A percentile compares a stretch with the other conserved stretches of the same genome.
These are phyloP conservation scores for Lordiphosa mommai DNA, from an alignment of 1,140 invertebrate genomes.

Conservation along the genomic window DNA sequence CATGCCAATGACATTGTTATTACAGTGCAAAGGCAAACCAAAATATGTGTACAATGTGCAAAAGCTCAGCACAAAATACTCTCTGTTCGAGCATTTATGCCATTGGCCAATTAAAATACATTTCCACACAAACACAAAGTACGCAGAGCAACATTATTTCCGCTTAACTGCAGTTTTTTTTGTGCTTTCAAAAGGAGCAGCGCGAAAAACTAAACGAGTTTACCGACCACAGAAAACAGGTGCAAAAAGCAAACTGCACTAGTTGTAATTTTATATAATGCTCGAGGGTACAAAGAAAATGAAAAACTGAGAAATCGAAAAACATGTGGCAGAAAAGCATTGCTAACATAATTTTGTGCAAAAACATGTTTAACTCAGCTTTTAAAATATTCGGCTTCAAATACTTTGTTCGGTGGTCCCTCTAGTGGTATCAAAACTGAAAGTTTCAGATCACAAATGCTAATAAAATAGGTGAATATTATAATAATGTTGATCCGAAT, in stretches of 20 bases:
- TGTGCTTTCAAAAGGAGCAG: background rate
- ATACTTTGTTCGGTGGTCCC: too few relatives aligned
- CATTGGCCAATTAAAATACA: constrained; percentile 62
- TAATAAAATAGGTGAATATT: too few relatives aligned
- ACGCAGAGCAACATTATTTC: constrained; percentile 39
- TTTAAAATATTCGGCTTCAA: too few relatives aligned
- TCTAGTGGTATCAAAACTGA: too few relatives aligned
- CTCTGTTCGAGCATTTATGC: constrained; percentile 14
- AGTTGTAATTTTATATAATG: too few relatives aligned
- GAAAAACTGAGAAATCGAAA: too few relatives aligned
- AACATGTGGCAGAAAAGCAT: too few relatives aligned
- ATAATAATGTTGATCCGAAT: too few relatives aligned
- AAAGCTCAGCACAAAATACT: constrained; percentile 18
- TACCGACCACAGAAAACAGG: constrained; percentile 23
- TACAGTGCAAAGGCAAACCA: constrained; percentile 26
- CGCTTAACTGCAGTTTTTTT: constrained; percentile 38
- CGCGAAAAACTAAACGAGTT: constrained; percentile 16
- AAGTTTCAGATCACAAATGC: too few relatives aligned
- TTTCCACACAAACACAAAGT: constrained; percentile 25
- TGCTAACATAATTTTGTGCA: too few relatives aligned
- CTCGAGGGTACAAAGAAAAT: too few relatives aligned
- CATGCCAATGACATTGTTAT: constrained; percentile 64
- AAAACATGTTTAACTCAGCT: too few relatives aligned
- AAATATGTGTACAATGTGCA: constrained; percentile 1
- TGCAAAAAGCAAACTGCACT: constrained; percentile 19